phyloP scores from a whole-genome alignment of 2,888 invertebrate genomes.

The Conus canariensis region DNA sequence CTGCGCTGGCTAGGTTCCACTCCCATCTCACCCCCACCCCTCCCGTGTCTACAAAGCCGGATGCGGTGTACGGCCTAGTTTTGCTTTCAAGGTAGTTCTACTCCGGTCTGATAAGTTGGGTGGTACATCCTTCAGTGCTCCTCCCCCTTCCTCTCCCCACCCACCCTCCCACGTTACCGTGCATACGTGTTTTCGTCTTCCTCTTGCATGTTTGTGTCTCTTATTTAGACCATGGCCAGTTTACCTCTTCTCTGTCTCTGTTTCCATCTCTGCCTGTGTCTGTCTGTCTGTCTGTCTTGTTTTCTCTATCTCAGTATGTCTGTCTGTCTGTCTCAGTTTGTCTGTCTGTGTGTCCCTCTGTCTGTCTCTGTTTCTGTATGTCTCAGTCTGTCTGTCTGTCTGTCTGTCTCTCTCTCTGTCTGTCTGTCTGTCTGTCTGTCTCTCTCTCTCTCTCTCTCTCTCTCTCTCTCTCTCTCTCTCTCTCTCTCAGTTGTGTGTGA shows the following conservation, averaged over 20 bases:
- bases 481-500: neutral
- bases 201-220: neutral
- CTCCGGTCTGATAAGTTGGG: too few species aligned
- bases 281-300: too few species aligned
- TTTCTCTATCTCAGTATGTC: too few species aligned
- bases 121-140: neutral
- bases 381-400: neutral
- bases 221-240: too few species aligned
- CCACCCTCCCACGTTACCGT: neutral
- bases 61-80: too few species aligned
- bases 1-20: neutral
- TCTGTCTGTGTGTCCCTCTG: too few species aligned
- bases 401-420: neutral
- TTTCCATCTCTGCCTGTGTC: neutral
- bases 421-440: neutral
- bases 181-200: neutral
- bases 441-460: slow-evolving; percentile 1
- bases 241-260: neutral
- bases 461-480: slow-evolving; percentile 6
- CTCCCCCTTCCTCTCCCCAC: neutral
- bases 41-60: too few species aligned
- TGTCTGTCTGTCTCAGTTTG: too few species aligned
- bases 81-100: too few species aligned
- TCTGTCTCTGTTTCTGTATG: neutral
- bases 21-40: too few species aligned